Evolutionary conservation across 2,888 invertebrate species (phyloP).

Genomic region (Tinea trinotella): DNA sequence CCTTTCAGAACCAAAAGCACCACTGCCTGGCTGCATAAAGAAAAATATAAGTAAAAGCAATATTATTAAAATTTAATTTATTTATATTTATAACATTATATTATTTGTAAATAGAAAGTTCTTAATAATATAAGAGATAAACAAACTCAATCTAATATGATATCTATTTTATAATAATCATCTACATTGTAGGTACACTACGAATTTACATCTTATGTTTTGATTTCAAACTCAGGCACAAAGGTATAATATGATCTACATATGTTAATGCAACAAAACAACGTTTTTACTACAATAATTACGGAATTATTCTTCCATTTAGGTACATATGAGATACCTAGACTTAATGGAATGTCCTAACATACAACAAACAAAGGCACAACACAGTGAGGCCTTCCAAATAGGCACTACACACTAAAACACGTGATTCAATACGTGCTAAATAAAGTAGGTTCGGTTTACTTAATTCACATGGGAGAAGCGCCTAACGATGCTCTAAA

Average conservation of each 20-base stretch:
- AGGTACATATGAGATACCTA: slow-evolving; percentile 8
- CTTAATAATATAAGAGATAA: slow-evolving; percentile 57
- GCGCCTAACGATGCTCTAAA: no score
- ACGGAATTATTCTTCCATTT: background rate
- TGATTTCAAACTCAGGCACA: slow-evolving; percentile 15
- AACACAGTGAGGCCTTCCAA: slow-evolving; percentile 37
- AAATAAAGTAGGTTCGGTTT: background rate
- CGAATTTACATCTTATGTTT: slow-evolving; percentile 5
- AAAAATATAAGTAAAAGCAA: background rate
- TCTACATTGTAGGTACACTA: slow-evolving; percentile 44
- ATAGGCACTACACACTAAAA: slow-evolving; percentile 26
- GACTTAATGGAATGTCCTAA: slow-evolving; percentile 59
- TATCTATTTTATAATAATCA: slow-evolving; percentile 51
- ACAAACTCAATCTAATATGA: slow-evolving; percentile 62
- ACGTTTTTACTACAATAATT: background rate
- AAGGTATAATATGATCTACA: slow-evolving; percentile 1
- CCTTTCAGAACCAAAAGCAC: no score
- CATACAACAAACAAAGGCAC: slow-evolving; percentile 65
- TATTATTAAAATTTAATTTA: slow-evolving; percentile 44
- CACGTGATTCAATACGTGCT: slow-evolving; percentile 38
- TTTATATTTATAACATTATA: slow-evolving; percentile 71
- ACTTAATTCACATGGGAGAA: no score
- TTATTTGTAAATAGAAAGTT: slow-evolving; percentile 72
- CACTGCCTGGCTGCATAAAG: no score
- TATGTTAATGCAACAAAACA: background rate